A percentile compares a stretch with the other conserved stretches of the same genome.
Conservation (phyloP, 2,888 invertebrate species). For the Pachymerium ferrugineum region DNA sequence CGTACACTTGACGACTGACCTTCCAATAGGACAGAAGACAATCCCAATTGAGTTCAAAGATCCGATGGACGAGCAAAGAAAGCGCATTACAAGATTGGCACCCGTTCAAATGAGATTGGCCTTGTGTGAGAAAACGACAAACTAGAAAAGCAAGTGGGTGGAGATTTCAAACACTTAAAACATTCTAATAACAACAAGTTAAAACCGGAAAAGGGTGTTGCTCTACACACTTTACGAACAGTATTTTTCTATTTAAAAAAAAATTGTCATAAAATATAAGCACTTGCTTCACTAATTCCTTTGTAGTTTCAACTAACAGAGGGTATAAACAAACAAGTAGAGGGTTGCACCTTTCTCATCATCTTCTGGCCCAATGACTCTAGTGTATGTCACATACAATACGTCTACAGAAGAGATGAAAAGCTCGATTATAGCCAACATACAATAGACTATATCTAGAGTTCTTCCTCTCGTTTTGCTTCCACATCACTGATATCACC, state of each 20-base stretch:
- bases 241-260: background rate
- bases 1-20: conserved; percentile 6
- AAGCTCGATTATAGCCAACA: background rate
- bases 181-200: background rate
- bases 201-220: background rate
- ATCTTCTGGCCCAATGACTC: background rate
- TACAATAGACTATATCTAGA: background rate
- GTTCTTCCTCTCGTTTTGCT: background rate
- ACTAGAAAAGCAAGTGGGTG: background rate
- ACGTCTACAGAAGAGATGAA: background rate
- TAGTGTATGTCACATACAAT: background rate
- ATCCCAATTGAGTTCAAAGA: conserved; percentile 11
- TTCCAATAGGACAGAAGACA: conserved; percentile 5
- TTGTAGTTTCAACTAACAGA: background rate
- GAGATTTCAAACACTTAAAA: background rate
- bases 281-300: background rate
- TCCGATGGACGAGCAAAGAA: conserved; percentile 17
- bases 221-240: no score
- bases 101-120: conserved; percentile 17
- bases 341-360: conserved; percentile 1
- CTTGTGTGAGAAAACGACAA: background rate
- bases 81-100: conserved; percentile 17
- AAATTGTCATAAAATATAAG: background rate
- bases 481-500: conserved; percentile 10
- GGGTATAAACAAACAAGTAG: background rate